A percentile compares a stretch with the other conserved stretches of the same genome.
These are phyloP conservation scores for Karalla daura DNA, from an alignment of 2,797 vertebrate species.

Conservation along the genomic window DNA sequence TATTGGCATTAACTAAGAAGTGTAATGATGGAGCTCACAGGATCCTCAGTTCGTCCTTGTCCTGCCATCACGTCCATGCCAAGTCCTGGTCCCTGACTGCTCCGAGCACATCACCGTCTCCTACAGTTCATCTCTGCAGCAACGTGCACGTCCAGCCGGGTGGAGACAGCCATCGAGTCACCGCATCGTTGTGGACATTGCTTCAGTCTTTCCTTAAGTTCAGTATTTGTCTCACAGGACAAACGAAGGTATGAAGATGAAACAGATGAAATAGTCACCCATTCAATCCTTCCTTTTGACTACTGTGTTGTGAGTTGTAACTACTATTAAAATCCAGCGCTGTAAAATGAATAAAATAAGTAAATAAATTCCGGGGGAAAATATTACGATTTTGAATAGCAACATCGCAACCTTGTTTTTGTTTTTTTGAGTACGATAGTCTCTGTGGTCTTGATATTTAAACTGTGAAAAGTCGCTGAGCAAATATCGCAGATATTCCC, in stretches of 20 bases:
- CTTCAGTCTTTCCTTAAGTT: slow-evolving; percentile 37
- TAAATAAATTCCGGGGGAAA: slow-evolving; percentile 40
- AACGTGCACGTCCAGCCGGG: slow-evolving; percentile 51
- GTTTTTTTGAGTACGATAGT: slow-evolving; percentile 76
- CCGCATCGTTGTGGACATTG: slow-evolving; percentile 37
- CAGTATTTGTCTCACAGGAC: slow-evolving; percentile 41
- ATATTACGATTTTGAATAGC: slow-evolving; percentile 72
- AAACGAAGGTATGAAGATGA: slow-evolving; percentile 56
- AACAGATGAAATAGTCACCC: slow-evolving; percentile 59
- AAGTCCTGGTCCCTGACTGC: slow-evolving; percentile 59
- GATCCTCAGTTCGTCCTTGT: slow-evolving; percentile 59
- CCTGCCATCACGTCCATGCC: slow-evolving; percentile 59
- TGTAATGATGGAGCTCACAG: slow-evolving; percentile 61
- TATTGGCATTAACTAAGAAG: slow-evolving; percentile 68
- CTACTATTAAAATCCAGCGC: slow-evolving; percentile 51
- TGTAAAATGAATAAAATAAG: slow-evolving; percentile 54
- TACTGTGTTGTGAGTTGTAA: slow-evolving; percentile 55
- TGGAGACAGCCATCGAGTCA: slow-evolving; percentile 51
- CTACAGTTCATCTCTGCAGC: slow-evolving; percentile 53
- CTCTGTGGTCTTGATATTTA: slow-evolving; percentile 77
- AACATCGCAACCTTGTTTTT: slow-evolving; percentile 65
- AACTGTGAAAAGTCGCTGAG: slow-evolving; percentile 69
- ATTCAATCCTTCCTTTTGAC: slow-evolving; percentile 50
- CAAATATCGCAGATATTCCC: slow-evolving; percentile 69
- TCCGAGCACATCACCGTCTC: slow-evolving; percentile 57